These are phyloP conservation scores for Troides helena DNA, from an alignment of 2,888 invertebrate genomes.

Conservation along the genomic window DNA sequence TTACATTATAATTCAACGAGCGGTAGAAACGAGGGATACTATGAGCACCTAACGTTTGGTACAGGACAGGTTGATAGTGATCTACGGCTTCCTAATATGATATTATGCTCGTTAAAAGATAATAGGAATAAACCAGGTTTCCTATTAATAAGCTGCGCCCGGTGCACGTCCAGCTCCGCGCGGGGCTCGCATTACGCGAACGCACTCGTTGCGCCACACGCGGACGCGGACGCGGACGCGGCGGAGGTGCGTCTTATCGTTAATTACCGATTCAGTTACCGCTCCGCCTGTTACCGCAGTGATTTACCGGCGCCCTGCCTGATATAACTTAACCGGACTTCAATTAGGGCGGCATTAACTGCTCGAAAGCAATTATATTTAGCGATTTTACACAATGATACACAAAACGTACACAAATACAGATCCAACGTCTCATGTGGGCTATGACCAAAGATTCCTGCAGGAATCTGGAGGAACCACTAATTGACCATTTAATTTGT, in stretches of 20 bases:
- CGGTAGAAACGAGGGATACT: too few species aligned
- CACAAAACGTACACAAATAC: too few species aligned
- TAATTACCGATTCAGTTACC: constrained; percentile 64
- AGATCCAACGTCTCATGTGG: too few species aligned
- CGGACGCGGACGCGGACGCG: constrained; percentile 46
- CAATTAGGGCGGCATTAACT: constrained; percentile 36
- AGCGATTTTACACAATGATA: not conserved
- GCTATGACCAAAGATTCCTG: too few species aligned
- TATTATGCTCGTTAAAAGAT: not conserved
- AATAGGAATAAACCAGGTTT: constrained; percentile 36
- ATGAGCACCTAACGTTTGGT: too few species aligned
- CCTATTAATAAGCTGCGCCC: constrained; percentile 23
- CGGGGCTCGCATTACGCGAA: constrained; percentile 42
- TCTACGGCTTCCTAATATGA: not conserved
- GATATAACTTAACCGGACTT: constrained; percentile 44
- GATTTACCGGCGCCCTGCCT: constrained; percentile 55
- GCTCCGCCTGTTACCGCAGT: constrained; percentile 59
- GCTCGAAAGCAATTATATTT: constrained; percentile 3
- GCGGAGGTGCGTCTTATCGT: constrained; percentile 65
- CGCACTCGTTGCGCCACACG: constrained; percentile 29
- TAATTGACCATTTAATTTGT: too few species aligned
- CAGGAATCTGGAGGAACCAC: too few species aligned
- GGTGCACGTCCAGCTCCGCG: constrained; percentile 35
- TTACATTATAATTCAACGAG: too few species aligned
- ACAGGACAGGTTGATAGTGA: too few species aligned